Evolutionary conservation across 2,888 invertebrate species (phyloP).

Genomic region (Parnassius glacialis): DNA sequence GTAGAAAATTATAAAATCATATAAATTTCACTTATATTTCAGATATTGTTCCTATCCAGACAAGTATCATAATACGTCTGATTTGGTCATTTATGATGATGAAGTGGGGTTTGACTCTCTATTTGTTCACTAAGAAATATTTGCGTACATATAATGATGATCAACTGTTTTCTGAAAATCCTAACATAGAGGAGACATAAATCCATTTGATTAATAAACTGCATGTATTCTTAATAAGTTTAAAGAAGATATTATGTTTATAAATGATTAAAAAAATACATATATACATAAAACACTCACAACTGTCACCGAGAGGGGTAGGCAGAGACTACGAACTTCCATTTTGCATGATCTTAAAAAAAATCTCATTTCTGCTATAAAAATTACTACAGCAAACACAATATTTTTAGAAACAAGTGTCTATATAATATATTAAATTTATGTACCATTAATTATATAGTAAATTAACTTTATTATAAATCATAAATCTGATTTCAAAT

Average conservation of each 20-base stretch:
- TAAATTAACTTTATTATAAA: no score
- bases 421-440: no score
- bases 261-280: no score
- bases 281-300: no score
- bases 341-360: no score
- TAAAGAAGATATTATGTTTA: slow-evolving; percentile 2
- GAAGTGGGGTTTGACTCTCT: slow-evolving; percentile 75
- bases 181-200: slow-evolving; percentile 71
- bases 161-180: slow-evolving; percentile 71
- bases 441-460: no score
- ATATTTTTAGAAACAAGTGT: no score
- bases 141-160: slow-evolving; percentile 69
- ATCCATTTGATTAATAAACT: slow-evolving; percentile 13
- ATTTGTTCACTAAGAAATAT: slow-evolving; percentile 66
- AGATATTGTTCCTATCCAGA: slow-evolving; percentile 70
- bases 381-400: no score
- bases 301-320: no score
- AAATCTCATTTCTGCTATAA: no score
- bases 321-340: no score
- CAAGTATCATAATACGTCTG: slow-evolving; percentile 69
- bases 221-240: slow-evolving; percentile 17
- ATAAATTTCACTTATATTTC: slow-evolving; percentile 33
- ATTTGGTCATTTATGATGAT: slow-evolving; percentile 80
- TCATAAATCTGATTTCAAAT: no score
- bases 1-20: neutral